phyloP scores from a whole-genome alignment of 2,113 vertebrate genomes.

The Brienomyrus longianalis region DNA sequence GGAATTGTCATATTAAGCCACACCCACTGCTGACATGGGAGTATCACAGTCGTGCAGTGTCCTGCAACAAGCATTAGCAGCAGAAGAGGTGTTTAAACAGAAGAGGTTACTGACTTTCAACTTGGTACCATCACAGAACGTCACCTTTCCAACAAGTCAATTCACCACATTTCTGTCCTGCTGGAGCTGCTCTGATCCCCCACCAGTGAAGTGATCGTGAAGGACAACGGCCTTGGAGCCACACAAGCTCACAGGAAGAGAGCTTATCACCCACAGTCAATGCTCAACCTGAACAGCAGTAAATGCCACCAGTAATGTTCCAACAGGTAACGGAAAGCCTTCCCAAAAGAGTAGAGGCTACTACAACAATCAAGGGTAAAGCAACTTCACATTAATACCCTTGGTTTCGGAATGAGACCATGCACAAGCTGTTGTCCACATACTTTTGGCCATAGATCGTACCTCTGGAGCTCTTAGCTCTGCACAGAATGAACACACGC shows the following conservation, averaged over 20 bases:
- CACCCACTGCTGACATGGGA: neutral
- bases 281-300: neutral
- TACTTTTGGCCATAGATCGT: neutral
- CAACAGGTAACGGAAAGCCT: neutral
- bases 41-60: neutral
- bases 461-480: neutral
- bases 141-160: neutral
- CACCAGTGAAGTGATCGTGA: neutral
- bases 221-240: neutral
- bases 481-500: neutral
- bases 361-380: neutral
- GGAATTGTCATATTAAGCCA: neutral
- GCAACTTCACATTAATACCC: neutral
- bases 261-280: neutral
- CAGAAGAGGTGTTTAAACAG: neutral
- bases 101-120: neutral
- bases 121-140: neutral
- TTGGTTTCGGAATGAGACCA: neutral
- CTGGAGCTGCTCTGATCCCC: neutral
- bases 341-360: neutral
- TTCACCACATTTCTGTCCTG: neutral
- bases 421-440: neutral
- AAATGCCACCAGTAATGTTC: neutral
- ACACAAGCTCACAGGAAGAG: neutral
- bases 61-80: neutral